Conservation (phyloP, 2,888 invertebrate species). For the Platycheirus rosarum region DNA sequence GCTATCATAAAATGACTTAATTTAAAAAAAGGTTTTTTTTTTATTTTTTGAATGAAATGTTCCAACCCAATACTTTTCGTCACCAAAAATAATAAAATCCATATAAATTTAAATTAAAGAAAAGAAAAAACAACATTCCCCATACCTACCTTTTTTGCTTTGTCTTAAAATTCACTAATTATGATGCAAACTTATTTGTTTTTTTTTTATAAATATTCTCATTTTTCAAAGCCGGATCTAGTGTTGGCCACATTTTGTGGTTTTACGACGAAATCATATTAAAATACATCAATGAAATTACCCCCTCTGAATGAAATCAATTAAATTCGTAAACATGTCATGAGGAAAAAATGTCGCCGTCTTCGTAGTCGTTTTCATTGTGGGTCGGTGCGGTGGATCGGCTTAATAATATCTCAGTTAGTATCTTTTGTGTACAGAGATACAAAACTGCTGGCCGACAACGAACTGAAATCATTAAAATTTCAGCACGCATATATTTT, state of each 20-base stretch:
- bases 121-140: background rate
- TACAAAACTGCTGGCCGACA: constrained; percentile 13
- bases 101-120: background rate
- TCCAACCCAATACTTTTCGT: constrained; percentile 6
- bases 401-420: constrained; percentile 10
- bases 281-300: constrained; percentile 57
- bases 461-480: constrained; percentile 44
- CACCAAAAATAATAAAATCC: constrained; percentile 1
- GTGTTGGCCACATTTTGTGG: constrained; percentile 46
- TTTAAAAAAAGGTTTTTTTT: too few species aligned
- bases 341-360: constrained; percentile 32
- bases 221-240: constrained; percentile 35
- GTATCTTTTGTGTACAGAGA: background rate
- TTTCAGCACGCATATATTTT: constrained; percentile 51
- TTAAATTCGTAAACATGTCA: constrained; percentile 59
- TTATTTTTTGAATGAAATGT: too few species aligned
- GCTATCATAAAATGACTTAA: background rate
- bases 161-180: constrained; percentile 24
- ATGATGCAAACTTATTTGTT: constrained; percentile 33
- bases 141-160: too few species aligned
- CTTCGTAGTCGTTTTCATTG: background rate
- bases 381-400: too few species aligned
- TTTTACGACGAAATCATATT: constrained; percentile 23
- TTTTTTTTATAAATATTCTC: constrained; percentile 3
- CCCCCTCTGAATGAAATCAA: constrained; percentile 51